Base-by-base conservation (phyloP, 2,797 vertebrate species). In the Philypnodon macrostomus region DNA sequence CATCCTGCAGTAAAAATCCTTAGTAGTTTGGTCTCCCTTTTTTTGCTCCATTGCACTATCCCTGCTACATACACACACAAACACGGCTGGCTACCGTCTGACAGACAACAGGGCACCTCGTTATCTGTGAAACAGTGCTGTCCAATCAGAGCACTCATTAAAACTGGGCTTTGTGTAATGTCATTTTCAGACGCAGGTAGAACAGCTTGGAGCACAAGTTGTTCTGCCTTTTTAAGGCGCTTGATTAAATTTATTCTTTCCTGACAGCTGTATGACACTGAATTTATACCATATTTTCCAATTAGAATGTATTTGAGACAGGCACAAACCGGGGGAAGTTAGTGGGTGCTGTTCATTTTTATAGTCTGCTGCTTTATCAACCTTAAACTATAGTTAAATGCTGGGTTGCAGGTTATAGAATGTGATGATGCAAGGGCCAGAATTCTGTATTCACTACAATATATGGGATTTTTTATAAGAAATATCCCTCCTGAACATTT, bases 111-210 rank as follows among this genome's bases (percentile, higher is more conserved):
- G 32, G 54, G 49, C 24, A 50, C 42, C 69, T 79, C 17, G 27
- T 77, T 79, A 75, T 55, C 51, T 53, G 53, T 61, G 47, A 62
- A 60, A 70, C 44, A 31, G 41, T 23, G 42, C 49, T 45, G 61
- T 71, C 75, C 78, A 81, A 80, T 83, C 70, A 81, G 46, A 67
- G 54, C 12, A 42, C 70, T 77, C 62, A 70, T 81, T 78, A 74
- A 80, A 77, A 77, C 52, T 47, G 45, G 34, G 42, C 24, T 57
- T 63, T 37, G 36, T 62, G 14, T 67, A 63, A 67, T 70, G 59
- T 47, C 53, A 66, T 61, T 73, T 72, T 71, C 50, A 30, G 49
- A 63, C 32, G 37, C 29, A 70, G 54, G 41, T 29, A 19, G 38
- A 73, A 57, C 64, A 77, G 75, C 59, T 73, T 70, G 65, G 62